phyloP scores from a whole-genome alignment of 2,888 invertebrate genomes.

The Cistogaster globosa region DNA sequence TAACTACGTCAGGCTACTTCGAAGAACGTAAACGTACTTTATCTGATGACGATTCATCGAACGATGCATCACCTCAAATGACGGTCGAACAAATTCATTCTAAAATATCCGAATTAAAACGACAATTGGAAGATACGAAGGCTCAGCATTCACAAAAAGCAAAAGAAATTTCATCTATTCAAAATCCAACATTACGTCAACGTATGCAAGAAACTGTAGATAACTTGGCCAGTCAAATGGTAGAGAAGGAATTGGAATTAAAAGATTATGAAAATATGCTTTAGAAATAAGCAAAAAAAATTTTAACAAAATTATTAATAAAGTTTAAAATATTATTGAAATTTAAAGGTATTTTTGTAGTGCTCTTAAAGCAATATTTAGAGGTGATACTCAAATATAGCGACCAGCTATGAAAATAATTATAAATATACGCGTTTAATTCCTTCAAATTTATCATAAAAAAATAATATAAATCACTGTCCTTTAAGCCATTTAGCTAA shows the following conservation, averaged over 20 bases:
- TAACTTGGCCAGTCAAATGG: constrained; percentile 90
- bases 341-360: no score
- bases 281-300: constrained; percentile 62
- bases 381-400: no score
- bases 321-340: no score
- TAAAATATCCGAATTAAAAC: constrained; percentile 88
- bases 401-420: no score
- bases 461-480: no score
- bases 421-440: no score
- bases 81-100: constrained; percentile 84
- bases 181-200: constrained; percentile 91
- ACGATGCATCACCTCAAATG: constrained; percentile 78
- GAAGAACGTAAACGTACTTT: constrained; percentile 79
- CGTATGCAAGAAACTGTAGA: constrained; percentile 92
- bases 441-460: no score
- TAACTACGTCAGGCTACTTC: constrained; percentile 79
- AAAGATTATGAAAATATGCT: constrained; percentile 81
- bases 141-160: constrained; percentile 90
- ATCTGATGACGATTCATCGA: constrained; percentile 79
- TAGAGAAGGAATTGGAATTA: constrained; percentile 89
- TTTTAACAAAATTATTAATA: background rate
- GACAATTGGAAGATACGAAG: constrained; percentile 90
- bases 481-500: no score
- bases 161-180: constrained; percentile 91
- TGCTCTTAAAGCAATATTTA: no score